Evolutionary conservation across 2,113 vertebrate species (phyloP).

Genomic region (Percopsis transmontana): DNA sequence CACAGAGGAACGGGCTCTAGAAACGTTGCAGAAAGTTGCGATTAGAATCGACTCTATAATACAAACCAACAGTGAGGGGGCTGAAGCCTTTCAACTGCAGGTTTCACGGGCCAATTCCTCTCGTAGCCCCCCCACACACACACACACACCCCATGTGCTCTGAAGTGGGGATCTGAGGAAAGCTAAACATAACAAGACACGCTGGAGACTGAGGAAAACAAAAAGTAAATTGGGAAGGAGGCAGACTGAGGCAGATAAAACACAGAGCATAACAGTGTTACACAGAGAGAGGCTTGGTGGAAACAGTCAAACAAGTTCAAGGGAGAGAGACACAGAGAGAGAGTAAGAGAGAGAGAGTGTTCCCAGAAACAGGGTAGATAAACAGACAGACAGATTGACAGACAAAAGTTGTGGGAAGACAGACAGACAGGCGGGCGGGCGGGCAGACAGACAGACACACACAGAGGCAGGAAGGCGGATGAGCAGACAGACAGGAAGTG

Average conservation of each 20-base stretch:
- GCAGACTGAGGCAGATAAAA: slow-evolving; percentile 68
- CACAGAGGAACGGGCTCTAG: slow-evolving; percentile 51
- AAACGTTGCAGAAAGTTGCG: slow-evolving; percentile 63
- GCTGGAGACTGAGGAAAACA: slow-evolving; percentile 64
- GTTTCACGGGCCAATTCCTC: slow-evolving; percentile 71
- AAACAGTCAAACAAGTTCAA: slow-evolving; percentile 61
- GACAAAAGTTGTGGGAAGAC: background rate
- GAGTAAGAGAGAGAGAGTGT: slow-evolving; percentile 54
- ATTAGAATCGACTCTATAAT: slow-evolving; percentile 39
- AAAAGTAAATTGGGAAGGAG: slow-evolving; percentile 71
- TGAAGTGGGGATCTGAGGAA: slow-evolving; percentile 73
- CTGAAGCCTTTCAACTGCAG: slow-evolving; percentile 67
- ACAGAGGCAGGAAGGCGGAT: background rate
- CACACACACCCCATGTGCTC: slow-evolving; percentile 71
- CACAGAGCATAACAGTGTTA: slow-evolving; percentile 67
- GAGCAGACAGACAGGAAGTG: background rate
- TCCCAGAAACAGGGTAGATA: slow-evolving; percentile 8
- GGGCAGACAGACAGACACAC: slow-evolving; percentile 26
- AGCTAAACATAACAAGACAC: slow-evolving; percentile 71
- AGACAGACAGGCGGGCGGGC: background rate
- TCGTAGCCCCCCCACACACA: slow-evolving; percentile 71
- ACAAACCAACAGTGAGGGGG: slow-evolving; percentile 50
- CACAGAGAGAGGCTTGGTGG: slow-evolving; percentile 49
- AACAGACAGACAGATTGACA: slow-evolving; percentile 14
- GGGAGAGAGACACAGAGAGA: slow-evolving; percentile 67